These are phyloP conservation scores for Actenoides hombroni DNA, from an alignment of 2,113 vertebrate genomes.

Conservation along the genomic window DNA sequence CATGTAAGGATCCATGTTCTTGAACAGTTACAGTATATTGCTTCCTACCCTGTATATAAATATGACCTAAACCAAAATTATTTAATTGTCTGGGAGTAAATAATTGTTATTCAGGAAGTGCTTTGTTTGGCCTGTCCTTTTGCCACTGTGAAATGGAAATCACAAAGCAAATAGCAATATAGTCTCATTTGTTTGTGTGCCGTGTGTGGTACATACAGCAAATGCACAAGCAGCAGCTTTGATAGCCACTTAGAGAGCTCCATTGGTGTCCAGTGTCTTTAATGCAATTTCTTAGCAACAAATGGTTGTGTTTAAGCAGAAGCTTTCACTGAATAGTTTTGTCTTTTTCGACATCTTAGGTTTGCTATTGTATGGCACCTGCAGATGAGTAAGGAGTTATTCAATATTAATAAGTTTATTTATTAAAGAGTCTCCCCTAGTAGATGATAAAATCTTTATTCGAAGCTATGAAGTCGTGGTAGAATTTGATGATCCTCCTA, in stretches of 20 bases:
- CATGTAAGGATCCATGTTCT: background rate
- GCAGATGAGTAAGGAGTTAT: background rate
- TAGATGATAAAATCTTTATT: constrained; percentile 52
- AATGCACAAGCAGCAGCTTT: background rate
- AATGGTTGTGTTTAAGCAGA: background rate
- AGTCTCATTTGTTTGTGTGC: background rate
- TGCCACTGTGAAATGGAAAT: background rate
- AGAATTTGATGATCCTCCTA: constrained; percentile 43
- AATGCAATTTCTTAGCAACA: background rate
- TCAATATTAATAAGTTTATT: constrained; percentile 39
- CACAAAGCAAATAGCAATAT: background rate
- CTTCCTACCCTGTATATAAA: background rate
- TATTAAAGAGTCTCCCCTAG: constrained; percentile 6
- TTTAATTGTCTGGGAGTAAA: constrained; percentile 16
- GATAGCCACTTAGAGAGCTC: background rate
- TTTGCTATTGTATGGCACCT: background rate
- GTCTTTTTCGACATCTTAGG: background rate
- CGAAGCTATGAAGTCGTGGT: constrained; percentile 6
- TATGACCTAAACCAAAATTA: background rate
- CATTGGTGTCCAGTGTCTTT: background rate
- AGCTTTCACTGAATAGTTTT: background rate
- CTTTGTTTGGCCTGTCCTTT: background rate
- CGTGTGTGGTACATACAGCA: background rate
- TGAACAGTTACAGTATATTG: background rate
- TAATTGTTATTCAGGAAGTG: background rate